Evolutionary conservation across 2,113 vertebrate genomes (phyloP), one percentile per base, ranked within the genome.

Genomic region (Dicaeum eximium): DNA sequence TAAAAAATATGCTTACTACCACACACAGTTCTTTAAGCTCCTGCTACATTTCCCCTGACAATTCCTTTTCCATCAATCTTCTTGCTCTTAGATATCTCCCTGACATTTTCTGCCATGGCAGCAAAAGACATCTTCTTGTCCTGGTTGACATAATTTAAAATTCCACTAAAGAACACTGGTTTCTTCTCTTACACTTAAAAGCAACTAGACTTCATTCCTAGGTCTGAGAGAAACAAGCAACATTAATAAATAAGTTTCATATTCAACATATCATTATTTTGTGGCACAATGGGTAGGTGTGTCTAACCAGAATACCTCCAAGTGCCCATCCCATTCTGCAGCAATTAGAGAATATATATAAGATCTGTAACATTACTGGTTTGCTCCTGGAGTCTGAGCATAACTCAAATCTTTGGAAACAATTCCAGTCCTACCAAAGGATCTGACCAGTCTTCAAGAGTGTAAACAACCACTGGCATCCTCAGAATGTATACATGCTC

Each of bases 81-180:
- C 58, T 75, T 60, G 44, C 71, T 69, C 92, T 86, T 93, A 71
- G 66, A 50, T 71, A 78, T 80, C 73, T 96, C 66, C 62, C 51
- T 92, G 89, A 92, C 95, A 93, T 94, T 95, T 97, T 91, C 92
- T 97, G 96, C 96, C 44, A 70, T 82, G 83, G 86, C 86, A 97
- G 90, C 75, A 70, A 74, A 93, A 88, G 87, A 86, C 90, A 92
- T 89, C 94, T 95, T 97, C 84, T n/a, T n/a, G n/a, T n/a, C n/a
- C n/a, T 93, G 64, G 85, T 81, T 97, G 83, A 85, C 47, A 44
- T 65, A 42, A 92, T 95, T 89, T 93, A 75, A 95, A 92, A 57
- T 96, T 96, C 69, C 77, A 91, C 67, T 91, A 86, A 94, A 95
- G 80, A 88, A 88, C 2, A 24, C 86, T 91, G 75, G 38, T 95